These are phyloP conservation scores for Sinocyclocheilus rhinocerous DNA, from an alignment of 2,113 vertebrate species.

Conservation along the genomic window DNA sequence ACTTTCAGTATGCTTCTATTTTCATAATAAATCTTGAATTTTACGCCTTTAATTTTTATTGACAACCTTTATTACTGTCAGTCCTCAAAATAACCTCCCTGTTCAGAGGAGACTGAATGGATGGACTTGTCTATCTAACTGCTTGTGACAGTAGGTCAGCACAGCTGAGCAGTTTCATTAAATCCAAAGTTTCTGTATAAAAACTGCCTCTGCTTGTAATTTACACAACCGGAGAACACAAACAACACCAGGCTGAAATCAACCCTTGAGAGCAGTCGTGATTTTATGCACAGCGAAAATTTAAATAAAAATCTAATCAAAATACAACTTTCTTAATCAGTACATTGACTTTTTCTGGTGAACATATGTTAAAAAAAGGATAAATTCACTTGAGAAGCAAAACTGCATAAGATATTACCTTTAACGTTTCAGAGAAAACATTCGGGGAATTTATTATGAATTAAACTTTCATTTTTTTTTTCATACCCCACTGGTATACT, in stretches of 20 bases:
- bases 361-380: not conserved
- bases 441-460: not conserved
- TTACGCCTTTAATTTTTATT: not conserved
- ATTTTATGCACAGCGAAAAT: not conserved
- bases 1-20: not conserved
- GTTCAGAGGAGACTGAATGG: not conserved
- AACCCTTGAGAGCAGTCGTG: not conserved
- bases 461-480: not conserved
- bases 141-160: slow-evolving; percentile 16
- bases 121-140: slow-evolving; percentile 7
- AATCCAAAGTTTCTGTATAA: not conserved
- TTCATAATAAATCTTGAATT: slow-evolving; percentile 22
- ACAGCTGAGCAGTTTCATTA: not conserved
- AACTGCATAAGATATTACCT: not conserved
- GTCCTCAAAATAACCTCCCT: not conserved
- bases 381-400: not conserved
- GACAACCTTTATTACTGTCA: not conserved
- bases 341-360: not conserved
- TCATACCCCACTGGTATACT: not conserved
- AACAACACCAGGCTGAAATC: not conserved
- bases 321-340: not conserved
- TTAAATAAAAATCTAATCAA: not conserved
- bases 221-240: not conserved
- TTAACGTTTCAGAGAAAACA: not conserved
- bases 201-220: not conserved